Evolutionary conservation across 92 coral and sea anemone species (phyloP).

Genomic region (Phymanthus crucifer): DNA sequence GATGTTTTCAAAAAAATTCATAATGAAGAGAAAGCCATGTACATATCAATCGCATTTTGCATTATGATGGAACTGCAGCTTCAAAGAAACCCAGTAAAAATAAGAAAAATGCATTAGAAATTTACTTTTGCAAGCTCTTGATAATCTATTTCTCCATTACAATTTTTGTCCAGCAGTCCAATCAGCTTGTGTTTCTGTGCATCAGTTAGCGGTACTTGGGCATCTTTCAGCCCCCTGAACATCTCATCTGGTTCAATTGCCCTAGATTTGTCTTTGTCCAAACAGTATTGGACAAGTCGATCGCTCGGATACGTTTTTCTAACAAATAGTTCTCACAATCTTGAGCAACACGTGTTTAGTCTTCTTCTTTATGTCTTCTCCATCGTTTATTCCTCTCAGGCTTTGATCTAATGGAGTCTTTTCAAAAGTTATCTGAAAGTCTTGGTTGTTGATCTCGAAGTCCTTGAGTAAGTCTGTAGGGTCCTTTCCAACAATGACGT

Average conservation of each 20-base stretch:
- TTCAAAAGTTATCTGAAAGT: constrained; percentile 32
- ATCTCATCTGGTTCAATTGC: constrained; percentile 54
- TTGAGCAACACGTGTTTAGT: constrained; percentile 46
- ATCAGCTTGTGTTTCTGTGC: constrained; percentile 50
- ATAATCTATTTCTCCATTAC: constrained; percentile 62
- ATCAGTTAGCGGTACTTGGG: constrained; percentile 62
- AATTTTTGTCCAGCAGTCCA: constrained; percentile 54
- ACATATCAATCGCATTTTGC: too few species aligned
- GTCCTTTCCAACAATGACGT: constrained; percentile 47
- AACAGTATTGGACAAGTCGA: constrained; percentile 72
- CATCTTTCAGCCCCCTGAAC: constrained; percentile 52
- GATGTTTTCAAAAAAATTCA: too few species aligned
- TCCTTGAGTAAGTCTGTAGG: constrained; percentile 33
- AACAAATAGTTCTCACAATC: constrained; percentile 55
- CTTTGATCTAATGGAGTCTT: constrained; percentile 26
- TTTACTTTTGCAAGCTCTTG: constrained; percentile 69
- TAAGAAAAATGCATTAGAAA: too few species aligned
- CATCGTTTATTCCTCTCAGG: constrained; percentile 12
- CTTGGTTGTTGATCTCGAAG: constrained; percentile 28
- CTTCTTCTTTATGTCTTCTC: constrained; percentile 11
- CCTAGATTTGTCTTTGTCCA: constrained; percentile 63
- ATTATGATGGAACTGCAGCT: too few species aligned
- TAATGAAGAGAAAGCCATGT: too few species aligned
- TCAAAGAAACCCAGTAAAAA: too few species aligned
- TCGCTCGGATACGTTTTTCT: constrained; percentile 64